Evolutionary conservation across 2,888 invertebrate genomes (phyloP).

Genomic region (Tridacna gigas): DNA sequence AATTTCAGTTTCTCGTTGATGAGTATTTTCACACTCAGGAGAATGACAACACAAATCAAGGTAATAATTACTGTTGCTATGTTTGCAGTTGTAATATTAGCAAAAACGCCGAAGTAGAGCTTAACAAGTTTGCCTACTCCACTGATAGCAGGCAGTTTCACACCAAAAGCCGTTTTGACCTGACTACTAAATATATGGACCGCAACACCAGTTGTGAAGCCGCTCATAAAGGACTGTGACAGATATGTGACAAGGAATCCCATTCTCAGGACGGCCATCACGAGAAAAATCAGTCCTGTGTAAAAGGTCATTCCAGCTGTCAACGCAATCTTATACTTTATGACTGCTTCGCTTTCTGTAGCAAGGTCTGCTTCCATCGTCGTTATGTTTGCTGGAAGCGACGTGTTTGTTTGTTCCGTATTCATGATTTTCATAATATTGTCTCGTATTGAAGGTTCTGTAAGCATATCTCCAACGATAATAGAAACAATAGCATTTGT

Average conservation of each 20-base stretch:
- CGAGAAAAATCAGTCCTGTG: constrained; percentile 65
- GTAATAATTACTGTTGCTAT: constrained; percentile 89
- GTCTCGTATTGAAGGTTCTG: constrained; percentile 34
- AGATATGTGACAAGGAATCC: constrained; percentile 75
- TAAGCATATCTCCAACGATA: constrained; percentile 69
- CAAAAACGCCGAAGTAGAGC: constrained; percentile 87
- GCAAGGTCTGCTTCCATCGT: background rate
- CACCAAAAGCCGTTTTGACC: constrained; percentile 62
- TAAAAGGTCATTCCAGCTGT: constrained; percentile 68
- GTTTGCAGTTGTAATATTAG: constrained; percentile 88
- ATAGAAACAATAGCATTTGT: constrained; percentile 76
- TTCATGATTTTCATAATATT: constrained; percentile 27
- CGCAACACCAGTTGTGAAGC: constrained; percentile 72
- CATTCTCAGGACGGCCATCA: constrained; percentile 68
- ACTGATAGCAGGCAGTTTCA: constrained; percentile 51
- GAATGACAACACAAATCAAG: constrained; percentile 87
- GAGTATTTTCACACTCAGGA: constrained; percentile 86
- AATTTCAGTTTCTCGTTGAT: constrained; percentile 75
- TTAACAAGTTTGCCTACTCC: constrained; percentile 78
- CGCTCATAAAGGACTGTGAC: constrained; percentile 73
- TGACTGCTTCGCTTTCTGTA: constrained; percentile 50
- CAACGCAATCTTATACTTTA: constrained; percentile 63
- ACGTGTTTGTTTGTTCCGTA: background rate
- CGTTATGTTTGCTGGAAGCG: background rate
- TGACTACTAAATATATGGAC: constrained; percentile 73